These are phyloP conservation scores for Margarornis squamiger DNA, from an alignment of 2,797 vertebrate species.

Conservation along the genomic window DNA sequence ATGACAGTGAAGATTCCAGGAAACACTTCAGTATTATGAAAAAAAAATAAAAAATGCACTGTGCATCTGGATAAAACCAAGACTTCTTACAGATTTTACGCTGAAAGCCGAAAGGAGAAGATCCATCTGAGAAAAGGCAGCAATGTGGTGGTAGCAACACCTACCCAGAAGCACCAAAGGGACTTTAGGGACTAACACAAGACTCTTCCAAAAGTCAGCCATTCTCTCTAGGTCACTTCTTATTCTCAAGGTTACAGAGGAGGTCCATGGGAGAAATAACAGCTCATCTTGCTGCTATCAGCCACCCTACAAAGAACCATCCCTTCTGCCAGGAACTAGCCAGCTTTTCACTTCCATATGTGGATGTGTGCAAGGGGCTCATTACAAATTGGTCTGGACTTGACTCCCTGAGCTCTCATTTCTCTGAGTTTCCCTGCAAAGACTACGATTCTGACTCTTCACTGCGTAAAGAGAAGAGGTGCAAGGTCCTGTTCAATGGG, in stretches of 20 bases:
- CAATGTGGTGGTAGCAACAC: not conserved
- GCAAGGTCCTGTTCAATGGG: not conserved
- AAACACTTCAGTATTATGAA: not conserved
- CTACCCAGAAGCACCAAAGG: not conserved
- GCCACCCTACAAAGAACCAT: not conserved
- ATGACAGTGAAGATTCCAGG: not conserved
- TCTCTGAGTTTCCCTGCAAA: not conserved
- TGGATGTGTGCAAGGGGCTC: not conserved
- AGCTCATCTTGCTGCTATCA: not conserved
- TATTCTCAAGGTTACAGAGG: not conserved
- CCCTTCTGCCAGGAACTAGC: not conserved
- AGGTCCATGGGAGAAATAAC: not conserved
- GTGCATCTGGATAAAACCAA: fast-evolving
- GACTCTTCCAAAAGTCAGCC: not conserved
- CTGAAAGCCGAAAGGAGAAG: not conserved
- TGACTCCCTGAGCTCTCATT: not conserved
- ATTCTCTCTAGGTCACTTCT: not conserved
- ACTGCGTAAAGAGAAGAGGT: not conserved
- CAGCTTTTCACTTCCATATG: not conserved
- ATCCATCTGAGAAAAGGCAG: not conserved
- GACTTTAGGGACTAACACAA: not conserved
- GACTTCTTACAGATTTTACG: not conserved
- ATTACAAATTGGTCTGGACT: not conserved
- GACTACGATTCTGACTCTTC: not conserved
- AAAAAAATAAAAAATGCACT: not conserved